phyloP scores from a whole-genome alignment of 2,888 invertebrate species.

The Chalcis sispes region DNA sequence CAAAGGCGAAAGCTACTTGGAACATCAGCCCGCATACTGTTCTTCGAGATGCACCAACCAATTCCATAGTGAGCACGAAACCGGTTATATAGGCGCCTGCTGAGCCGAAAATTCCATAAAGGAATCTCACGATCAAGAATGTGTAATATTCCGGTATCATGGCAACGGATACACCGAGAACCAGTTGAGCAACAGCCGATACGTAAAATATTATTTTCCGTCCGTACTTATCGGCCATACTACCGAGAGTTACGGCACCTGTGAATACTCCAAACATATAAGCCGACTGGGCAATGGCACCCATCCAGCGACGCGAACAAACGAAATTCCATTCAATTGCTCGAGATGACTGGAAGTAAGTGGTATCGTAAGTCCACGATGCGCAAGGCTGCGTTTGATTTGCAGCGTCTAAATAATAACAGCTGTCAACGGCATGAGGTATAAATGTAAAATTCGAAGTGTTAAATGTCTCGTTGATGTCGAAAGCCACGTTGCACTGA shows the following conservation, averaged over 20 bases:
- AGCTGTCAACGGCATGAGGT: conserved; percentile 77
- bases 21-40: conserved; percentile 89
- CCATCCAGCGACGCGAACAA: conserved; percentile 88
- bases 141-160: conserved; percentile 87
- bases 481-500: conserved; percentile 63
- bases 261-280: conserved; percentile 91
- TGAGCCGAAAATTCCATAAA: conserved; percentile 89
- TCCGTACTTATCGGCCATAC: conserved; percentile 88
- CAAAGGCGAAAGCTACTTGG: conserved; percentile 87
- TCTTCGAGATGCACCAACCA: conserved; percentile 87
- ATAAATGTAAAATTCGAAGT: neutral
- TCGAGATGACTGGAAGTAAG: conserved; percentile 84
- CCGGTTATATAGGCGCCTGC: conserved; percentile 84
- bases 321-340: conserved; percentile 91
- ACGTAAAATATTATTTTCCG: conserved; percentile 88
- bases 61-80: conserved; percentile 87
- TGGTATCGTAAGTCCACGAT: conserved; percentile 85
- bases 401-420: conserved; percentile 76
- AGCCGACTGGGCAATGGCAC: conserved; percentile 85
- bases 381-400: conserved; percentile 76
- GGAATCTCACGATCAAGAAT: conserved; percentile 82
- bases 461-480: neutral
- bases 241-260: conserved; percentile 87
- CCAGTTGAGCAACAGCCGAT: conserved; percentile 84
- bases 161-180: conserved; percentile 83